phyloP scores from a whole-genome alignment of 2,888 invertebrate species.

The Epirrhoe tristata region DNA sequence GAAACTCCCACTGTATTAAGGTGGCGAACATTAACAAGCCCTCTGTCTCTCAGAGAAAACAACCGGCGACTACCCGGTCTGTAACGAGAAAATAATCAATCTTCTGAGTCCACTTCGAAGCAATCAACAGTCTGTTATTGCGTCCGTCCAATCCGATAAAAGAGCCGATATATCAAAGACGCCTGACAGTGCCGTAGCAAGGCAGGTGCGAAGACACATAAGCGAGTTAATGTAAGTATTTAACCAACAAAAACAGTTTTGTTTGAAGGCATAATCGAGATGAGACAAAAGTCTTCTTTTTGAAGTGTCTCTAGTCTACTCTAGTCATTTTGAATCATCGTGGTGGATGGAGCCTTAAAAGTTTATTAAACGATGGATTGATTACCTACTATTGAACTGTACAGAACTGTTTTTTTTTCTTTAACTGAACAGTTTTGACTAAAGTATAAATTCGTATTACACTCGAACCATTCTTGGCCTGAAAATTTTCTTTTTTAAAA shows the following conservation, averaged over 20 bases:
- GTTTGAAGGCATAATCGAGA: no score
- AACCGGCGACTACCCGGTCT: conserved; percentile 58
- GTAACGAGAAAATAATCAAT: conserved; percentile 85
- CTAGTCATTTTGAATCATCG: no score
- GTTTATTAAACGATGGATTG: no score
- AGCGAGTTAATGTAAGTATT: neutral
- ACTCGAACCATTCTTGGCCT: no score
- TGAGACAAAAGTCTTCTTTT: no score
- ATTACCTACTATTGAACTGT: no score
- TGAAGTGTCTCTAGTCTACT: no score
- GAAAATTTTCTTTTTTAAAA: no score
- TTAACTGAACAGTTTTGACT: no score
- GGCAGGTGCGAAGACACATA: conserved; percentile 5
- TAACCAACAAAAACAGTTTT: neutral
- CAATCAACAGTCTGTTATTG: conserved; percentile 85
- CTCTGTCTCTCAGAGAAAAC: conserved; percentile 55
- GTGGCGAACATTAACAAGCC: conserved; percentile 24
- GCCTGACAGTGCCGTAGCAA: conserved; percentile 49
- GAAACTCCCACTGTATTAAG: conserved; percentile 17
- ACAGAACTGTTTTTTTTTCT: no score
- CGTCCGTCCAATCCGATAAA: conserved; percentile 83
- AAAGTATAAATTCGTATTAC: no score
- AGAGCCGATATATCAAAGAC: conserved; percentile 85
- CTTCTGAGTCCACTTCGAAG: conserved; percentile 81
- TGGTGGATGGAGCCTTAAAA: no score